Base-by-base conservation (phyloP, 2,888 invertebrate species). In the Helleia helle region DNA sequence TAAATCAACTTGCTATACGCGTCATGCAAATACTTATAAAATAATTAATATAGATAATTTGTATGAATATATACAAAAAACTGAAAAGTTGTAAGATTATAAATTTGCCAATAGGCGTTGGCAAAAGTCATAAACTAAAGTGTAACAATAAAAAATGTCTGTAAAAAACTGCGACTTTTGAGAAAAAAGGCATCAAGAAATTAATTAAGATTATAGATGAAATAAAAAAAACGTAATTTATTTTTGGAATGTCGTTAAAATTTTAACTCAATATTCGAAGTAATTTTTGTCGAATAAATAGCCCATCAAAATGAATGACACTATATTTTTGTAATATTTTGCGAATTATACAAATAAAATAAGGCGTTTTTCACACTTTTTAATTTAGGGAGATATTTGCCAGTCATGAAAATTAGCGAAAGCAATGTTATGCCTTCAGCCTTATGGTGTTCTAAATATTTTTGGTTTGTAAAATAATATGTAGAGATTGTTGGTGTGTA, bases 381-480 rank as follows among this genome's bases (percentile, higher is more conserved):
- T 3, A 27, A 27, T 27, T 12, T 4, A 27, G 3, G 14, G 8
- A 31, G 31, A 31, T 1, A 15, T 31, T 31, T 31, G 31, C 31
- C 31, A 31, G 31, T 31, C 31, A 31, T 18, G n/a, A 18, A 31
- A 31, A 11, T 27, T n/a, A 24, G 7, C n/a, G 29, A 14, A 29
- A 11, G 31, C 15, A 15, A 9, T 11, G 1, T 30, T 31, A 18
- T 17, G 17, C 31, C n/a, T n/a, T n/a, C n/a, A n/a, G n/a, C n/a
- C 31, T 31, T 18, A 31, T 9, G 17, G 31, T 31, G 31, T 31
- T 31, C 31, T 14, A 14, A 14, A 14, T 29, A 29, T 12, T 31
- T n/a, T 17, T 18, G 18, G 18, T 31, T 18, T 18, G 11, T 31
- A 31, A 31, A 31, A 17, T 11, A 31, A 9, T 29, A 17, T 17